phyloP scores from a whole-genome alignment of 1,140 invertebrate species.

The Eufriesea mexicana region DNA sequence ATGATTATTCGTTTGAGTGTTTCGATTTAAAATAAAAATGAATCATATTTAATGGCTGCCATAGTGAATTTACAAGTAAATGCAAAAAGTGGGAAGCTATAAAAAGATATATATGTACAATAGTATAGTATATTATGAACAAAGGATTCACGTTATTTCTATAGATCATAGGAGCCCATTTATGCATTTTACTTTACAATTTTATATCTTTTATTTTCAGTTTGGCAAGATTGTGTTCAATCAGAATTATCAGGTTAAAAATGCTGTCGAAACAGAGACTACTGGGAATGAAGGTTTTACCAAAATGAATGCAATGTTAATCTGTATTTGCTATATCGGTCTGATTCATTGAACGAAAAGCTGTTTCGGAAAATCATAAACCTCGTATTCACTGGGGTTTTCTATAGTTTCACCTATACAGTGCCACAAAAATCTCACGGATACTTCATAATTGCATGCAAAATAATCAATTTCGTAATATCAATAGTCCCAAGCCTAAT shows the following conservation, averaged over 20 bases:
- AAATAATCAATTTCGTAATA: background rate
- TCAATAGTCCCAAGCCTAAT: background rate
- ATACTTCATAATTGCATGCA: no score
- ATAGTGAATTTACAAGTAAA: no score
- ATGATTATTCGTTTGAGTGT: no score
- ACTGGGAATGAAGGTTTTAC: background rate
- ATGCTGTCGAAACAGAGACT: background rate
- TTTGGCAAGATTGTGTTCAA: background rate
- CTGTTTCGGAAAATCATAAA: background rate
- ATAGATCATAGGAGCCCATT: background rate
- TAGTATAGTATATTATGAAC: no score
- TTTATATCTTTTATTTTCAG: background rate
- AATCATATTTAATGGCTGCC: no score
- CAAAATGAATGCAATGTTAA: background rate
- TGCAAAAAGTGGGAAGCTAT: no score
- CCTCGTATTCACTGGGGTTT: background rate
- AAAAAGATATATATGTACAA: no score
- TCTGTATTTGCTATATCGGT: background rate
- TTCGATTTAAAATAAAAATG: no score
- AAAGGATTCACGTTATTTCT: no score
- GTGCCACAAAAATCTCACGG: background rate
- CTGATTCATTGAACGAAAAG: background rate
- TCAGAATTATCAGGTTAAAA: background rate
- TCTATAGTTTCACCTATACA: background rate
- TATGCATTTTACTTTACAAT: background rate